Base-by-base conservation (phyloP, 2,888 invertebrate species). In the Rapana venosa region DNA sequence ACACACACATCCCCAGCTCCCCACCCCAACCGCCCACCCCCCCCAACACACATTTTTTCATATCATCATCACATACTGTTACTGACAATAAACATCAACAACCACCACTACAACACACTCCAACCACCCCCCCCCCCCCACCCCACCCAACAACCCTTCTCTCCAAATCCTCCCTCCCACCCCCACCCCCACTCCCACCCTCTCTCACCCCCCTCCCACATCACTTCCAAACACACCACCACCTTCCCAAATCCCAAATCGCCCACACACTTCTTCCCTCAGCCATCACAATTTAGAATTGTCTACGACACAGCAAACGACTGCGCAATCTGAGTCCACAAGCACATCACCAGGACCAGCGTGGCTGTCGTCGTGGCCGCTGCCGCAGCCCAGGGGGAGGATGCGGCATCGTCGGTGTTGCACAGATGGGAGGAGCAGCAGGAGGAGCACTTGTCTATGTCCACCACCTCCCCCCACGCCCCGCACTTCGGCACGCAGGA, bases 391-490 rank as follows among this genome's bases (percentile, higher is more conserved):
- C 26, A n/a, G 17, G 30, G 47, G 1, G 83, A 26, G n/a, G 70
- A 26, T 0, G 85, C 88, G 5, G 88, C 47, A 74, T 84, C 87
- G 89, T 90, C 90, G 20, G 83, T 58, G 89, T 91, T 91, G 77
- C 91, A 91, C 61, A 89, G 77, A 85, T 74, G 66, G 20, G 87
- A 85, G 74, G 35, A 32, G 85, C 91, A 91, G 58, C 91, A 91
- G 77, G 90, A 90, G n/a, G 83, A 66, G 58, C 91, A 91, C 30
- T 66, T 79, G 89, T 89, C 89, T 1, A 83, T 84, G 77, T 89
- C 84, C 74, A 56, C 85, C 32, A 30, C 74, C 35, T 89, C 89
- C 2, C 88, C 89, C 89, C 89, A 89, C 56, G 85, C 74, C n/a
- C 89, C 84, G 74, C 89, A 89, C 84, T 32, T 35, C 15, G n/a